Conservation (phyloP, 2,888 invertebrate species). For the Lycia hirtaria region DNA sequence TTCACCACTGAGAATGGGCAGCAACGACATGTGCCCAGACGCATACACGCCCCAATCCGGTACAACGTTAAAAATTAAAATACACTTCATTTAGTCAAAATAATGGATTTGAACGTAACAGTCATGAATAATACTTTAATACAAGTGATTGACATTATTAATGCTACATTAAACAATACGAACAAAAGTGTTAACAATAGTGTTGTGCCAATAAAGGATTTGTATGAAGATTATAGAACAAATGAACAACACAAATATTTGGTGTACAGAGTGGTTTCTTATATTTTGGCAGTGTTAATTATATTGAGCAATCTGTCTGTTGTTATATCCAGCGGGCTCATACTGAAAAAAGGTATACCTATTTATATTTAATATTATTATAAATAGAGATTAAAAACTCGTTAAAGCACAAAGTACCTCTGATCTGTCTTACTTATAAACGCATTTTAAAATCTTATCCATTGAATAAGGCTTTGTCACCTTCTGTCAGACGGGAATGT, state of each 20-base stretch:
- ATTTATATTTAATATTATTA: not conserved
- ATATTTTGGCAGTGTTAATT: slow-evolving; percentile 82
- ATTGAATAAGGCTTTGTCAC: no score
- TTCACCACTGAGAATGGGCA: slow-evolving; percentile 57
- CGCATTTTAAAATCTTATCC: no score
- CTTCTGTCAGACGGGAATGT: no score
- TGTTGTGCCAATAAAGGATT: slow-evolving; percentile 61
- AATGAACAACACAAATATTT: slow-evolving; percentile 71
- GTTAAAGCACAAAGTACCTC: no score
- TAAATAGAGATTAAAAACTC: not conserved
- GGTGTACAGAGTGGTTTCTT: slow-evolving; percentile 83
- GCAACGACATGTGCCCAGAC: slow-evolving; percentile 58
- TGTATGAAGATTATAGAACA: slow-evolving; percentile 67
- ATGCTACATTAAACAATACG: slow-evolving; percentile 15
- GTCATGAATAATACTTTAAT: not conserved
- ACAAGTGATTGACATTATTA: slow-evolving; percentile 6
- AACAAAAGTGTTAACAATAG: slow-evolving; percentile 60
- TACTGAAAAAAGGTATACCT: slow-evolving; percentile 85
- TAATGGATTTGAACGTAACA: slow-evolving; percentile 15
- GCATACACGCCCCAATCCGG: no score
- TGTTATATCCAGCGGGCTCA: slow-evolving; percentile 88
- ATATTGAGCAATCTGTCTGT: slow-evolving; percentile 86
- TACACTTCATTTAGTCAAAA: not conserved
- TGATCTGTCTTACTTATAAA: no score
- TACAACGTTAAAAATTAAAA: not conserved